Percentiles rank a stretch among this genome's conserved stretches.
These are phyloP conservation scores for Eira barbara DNA, from an alignment of 2,113 vertebrate genomes.

Conservation along the genomic window DNA sequence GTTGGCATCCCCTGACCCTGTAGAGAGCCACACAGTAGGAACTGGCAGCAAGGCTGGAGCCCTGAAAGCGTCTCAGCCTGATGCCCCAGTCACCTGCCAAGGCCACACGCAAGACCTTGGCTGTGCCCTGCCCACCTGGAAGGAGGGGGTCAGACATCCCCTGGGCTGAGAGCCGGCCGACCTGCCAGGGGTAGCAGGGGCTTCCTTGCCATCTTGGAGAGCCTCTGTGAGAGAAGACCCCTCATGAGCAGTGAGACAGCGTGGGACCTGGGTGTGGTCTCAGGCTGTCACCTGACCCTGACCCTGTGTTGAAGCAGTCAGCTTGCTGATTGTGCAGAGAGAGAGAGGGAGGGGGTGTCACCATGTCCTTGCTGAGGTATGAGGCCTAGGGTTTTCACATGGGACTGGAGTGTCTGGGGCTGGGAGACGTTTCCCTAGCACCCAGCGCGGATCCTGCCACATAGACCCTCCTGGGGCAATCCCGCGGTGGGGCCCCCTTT, in stretches of 20 bases:
- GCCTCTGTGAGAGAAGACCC: not conserved
- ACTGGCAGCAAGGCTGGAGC: not conserved
- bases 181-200: not conserved
- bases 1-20: not conserved
- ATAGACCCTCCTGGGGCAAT: not conserved
- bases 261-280: not conserved
- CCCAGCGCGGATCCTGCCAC: not conserved
- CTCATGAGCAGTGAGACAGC: not conserved
- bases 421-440: not conserved
- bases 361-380: not conserved
- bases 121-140: not conserved
- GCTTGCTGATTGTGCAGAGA: not conserved
- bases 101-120: rapidly evolving
- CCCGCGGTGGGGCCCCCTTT: not conserved
- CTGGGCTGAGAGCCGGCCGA: not conserved
- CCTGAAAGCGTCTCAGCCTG: not conserved
- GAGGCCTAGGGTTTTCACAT: not conserved
- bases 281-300: not conserved
- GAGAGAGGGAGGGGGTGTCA: not conserved
- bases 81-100: not conserved
- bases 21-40: not conserved
- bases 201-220: not conserved
- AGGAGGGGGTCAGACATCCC: not conserved
- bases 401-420: not conserved
- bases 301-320: not conserved